A percentile compares a stretch with the other conserved stretches of the same genome.
Evolutionary conservation across 2,888 invertebrate genomes (phyloP).

Genomic region (Schizaphis graminum): DNA sequence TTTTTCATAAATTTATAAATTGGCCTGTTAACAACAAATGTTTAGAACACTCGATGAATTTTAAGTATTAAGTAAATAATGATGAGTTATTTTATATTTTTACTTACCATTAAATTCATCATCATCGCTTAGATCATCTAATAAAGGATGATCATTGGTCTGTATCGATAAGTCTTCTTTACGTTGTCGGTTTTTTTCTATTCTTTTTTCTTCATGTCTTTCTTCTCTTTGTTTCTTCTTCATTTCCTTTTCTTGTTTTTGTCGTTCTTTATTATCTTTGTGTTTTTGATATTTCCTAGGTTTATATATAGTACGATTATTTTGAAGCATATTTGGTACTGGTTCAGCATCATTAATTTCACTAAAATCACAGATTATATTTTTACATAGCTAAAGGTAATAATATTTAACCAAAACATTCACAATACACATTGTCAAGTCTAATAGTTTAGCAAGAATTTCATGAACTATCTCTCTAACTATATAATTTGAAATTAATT

Average conservation of each 20-base stretch:
- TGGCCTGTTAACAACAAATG: too few relatives aligned
- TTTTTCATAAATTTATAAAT: too few relatives aligned
- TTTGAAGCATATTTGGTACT: not conserved
- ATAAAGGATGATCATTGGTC: slow-evolving; percentile 37
- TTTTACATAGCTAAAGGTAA: not conserved
- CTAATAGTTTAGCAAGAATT: not conserved
- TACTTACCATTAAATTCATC: slow-evolving; percentile 59
- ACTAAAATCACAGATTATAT: slow-evolving; percentile 48
- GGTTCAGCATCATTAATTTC: slow-evolving; percentile 54
- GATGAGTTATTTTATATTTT: not conserved
- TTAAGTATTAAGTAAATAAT: slow-evolving; percentile 8
- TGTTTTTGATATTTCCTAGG: slow-evolving; percentile 49
- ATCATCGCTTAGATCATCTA: slow-evolving; percentile 62
- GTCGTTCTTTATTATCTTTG: slow-evolving; percentile 30
- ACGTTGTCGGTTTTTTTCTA: slow-evolving; percentile 57
- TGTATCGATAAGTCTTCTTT: slow-evolving; percentile 45
- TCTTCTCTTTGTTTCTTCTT: slow-evolving; percentile 53
- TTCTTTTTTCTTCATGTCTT: slow-evolving; percentile 56
- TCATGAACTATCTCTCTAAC: not conserved
- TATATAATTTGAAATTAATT: not conserved
- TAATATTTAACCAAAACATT: not conserved
- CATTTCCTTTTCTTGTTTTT: slow-evolving; percentile 44
- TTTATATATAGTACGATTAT: slow-evolving; percentile 29
- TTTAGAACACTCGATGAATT: not conserved
- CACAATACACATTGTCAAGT: not conserved